Evolutionary conservation across 2,888 invertebrate species (phyloP).

Genomic region (Drosophila quinaria): DNA sequence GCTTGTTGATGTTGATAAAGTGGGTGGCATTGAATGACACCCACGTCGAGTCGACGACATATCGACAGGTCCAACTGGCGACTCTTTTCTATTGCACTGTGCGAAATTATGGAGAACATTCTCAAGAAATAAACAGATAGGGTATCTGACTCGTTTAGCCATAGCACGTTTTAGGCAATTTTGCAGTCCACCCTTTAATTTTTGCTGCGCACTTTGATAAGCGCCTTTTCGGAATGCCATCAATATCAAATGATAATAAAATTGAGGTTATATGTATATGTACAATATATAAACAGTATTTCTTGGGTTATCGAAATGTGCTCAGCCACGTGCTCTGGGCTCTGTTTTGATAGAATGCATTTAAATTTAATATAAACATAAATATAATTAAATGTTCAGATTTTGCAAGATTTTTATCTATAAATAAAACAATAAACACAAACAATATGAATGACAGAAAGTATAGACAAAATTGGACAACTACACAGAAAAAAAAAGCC

Average conservation of each 20-base stretch:
- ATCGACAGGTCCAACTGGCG: slow-evolving; percentile 26
- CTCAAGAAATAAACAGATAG: slow-evolving; percentile 1
- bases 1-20: slow-evolving; percentile 59
- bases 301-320: slow-evolving; percentile 16
- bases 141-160: background rate
- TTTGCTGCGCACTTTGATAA: slow-evolving; percentile 74
- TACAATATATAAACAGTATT: slow-evolving; percentile 1
- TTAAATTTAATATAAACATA: no score
- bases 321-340: slow-evolving; percentile 26
- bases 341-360: background rate
- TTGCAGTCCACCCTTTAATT: slow-evolving; percentile 1
- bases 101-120: slow-evolving; percentile 34
- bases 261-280: slow-evolving; percentile 12
- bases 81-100: slow-evolving; percentile 50
- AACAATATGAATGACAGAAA: no score
- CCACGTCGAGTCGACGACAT: slow-evolving; percentile 7
- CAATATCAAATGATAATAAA: slow-evolving; percentile 58
- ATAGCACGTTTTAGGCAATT: slow-evolving; percentile 4
- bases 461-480: no score
- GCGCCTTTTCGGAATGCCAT: slow-evolving; percentile 55
- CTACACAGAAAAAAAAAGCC: no score
- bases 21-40: slow-evolving; percentile 64
- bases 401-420: background rate
- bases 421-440: no score
- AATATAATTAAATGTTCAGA: no score